Evolutionary conservation across 2,797 vertebrate genomes (phyloP), one percentile per base, ranked within the genome.

Genomic region (Enteromius thamalakanensis): DNA sequence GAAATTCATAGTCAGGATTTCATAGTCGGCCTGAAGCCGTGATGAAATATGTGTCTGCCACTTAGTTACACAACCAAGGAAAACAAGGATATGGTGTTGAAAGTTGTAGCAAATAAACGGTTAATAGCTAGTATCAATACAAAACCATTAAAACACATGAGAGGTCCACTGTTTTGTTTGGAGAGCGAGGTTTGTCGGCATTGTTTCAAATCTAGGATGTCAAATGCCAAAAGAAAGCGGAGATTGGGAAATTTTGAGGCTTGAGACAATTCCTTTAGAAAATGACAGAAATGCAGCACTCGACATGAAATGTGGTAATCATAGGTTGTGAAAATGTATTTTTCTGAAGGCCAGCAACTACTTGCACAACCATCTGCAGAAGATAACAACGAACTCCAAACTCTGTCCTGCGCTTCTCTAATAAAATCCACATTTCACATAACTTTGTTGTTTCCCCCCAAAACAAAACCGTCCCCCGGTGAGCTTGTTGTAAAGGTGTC

Each of bases 401-500:
- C 60, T 86, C 82, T 55, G 75, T 84, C 78, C 81, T 79, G 80
- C 79, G 75, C 83, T 67, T 72, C 68, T 76, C 85, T 90, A 91
- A 92, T 92, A 70, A 83, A 76, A 90, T 74, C 89, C 90, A 90
- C 75, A 84, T 90, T 90, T 89, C 17, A 9, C 60, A 76, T 85
- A 90, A 86, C 86, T 70, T 67, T 42, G 79, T 49, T 82, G 86
- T 89, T 87, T 89, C 84, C 79, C 83, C 84, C 71, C n/a, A 53
- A 87, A 90, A 84, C 68, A 81, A 75, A 62, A 51, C 45, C 69
- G 1, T 62, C 83, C 84, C 89, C 89, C 58, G 87, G 79, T 76
- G 91, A 37, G 84, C 26, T 62, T 17, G 76, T 82, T 79, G 76
- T 79, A 76, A 87, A 88, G 86, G 85, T 89, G 86, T 86, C 82